phyloP scores from a whole-genome alignment of 2,888 invertebrate genomes.

The Anagyrus pseudococci region DNA sequence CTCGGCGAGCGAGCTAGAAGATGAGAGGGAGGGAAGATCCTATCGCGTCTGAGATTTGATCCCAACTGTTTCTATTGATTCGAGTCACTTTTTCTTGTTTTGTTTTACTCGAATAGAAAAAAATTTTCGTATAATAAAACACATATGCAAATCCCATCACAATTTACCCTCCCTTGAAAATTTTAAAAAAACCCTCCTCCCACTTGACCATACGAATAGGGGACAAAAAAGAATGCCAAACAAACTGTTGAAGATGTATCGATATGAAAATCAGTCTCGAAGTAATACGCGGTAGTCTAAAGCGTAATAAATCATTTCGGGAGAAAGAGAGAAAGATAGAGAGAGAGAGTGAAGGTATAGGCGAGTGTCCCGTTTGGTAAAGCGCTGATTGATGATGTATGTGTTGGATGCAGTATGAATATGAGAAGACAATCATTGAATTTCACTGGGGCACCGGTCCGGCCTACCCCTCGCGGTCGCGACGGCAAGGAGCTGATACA shows the following conservation, averaged over 20 bases:
- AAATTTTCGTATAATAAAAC: too few species aligned
- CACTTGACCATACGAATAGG: too few species aligned
- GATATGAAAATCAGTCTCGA: too few species aligned
- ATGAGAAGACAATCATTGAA: conserved; percentile 58
- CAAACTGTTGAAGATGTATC: too few species aligned
- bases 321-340: neutral
- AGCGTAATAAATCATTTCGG: conserved; percentile 25
- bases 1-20: neutral
- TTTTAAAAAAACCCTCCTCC: too few species aligned
- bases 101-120: too few species aligned
- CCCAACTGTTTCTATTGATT: too few species aligned
- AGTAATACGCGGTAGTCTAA: neutral
- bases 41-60: too few species aligned
- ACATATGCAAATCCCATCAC: too few species aligned
- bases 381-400: conserved; percentile 32
- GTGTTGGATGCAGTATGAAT: conserved; percentile 55
- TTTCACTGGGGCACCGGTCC: conserved; percentile 44
- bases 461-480: conserved; percentile 65
- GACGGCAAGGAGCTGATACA: conserved; percentile 79
- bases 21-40: too few species aligned
- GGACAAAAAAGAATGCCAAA: too few species aligned
- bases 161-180: too few species aligned
- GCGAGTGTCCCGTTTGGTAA: neutral
- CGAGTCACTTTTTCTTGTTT: neutral
- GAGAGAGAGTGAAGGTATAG: neutral